Evolutionary conservation across 2,113 vertebrate species (phyloP).

Genomic region (Barbus barbus): DNA sequence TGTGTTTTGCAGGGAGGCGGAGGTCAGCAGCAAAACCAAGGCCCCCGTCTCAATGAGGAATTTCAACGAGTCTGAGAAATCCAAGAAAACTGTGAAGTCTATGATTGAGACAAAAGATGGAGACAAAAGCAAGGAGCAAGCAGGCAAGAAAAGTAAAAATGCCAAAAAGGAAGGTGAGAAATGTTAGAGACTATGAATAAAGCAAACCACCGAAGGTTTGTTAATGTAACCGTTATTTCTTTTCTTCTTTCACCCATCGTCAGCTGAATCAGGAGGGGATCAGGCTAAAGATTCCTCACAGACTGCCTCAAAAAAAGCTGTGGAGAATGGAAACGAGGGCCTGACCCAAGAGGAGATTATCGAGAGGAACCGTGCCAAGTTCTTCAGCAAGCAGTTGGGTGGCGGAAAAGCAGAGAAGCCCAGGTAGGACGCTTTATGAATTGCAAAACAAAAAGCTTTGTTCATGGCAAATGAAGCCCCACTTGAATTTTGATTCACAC

Average conservation of each 20-base stretch:
- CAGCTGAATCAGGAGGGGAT: slow-evolving; percentile 72
- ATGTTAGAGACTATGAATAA: neutral
- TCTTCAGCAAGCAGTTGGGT: slow-evolving; percentile 83
- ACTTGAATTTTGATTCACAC: neutral
- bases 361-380: slow-evolving; percentile 86
- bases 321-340: slow-evolving; percentile 77
- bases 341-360: slow-evolving; percentile 86
- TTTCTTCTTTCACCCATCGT: slow-evolving; percentile 19
- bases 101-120: slow-evolving; percentile 91
- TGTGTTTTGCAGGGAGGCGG: slow-evolving; percentile 79
- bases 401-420: slow-evolving; percentile 74
- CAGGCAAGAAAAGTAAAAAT: slow-evolving; percentile 88
- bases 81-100: slow-evolving; percentile 95
- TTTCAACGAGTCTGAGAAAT: slow-evolving; percentile 90
- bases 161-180: slow-evolving; percentile 89
- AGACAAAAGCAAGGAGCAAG: slow-evolving; percentile 89
- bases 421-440: slow-evolving; percentile 67
- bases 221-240: neutral
- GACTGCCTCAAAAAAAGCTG: slow-evolving; percentile 63
- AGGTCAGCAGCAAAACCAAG: slow-evolving; percentile 84
- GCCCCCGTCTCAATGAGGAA: slow-evolving; percentile 83
- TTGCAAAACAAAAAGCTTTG: neutral
- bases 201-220: neutral
- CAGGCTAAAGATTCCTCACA: slow-evolving; percentile 71
- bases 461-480: neutral